Conservation (phyloP, 2,113 vertebrate genomes). For the Crotophaga sulcirostris region DNA sequence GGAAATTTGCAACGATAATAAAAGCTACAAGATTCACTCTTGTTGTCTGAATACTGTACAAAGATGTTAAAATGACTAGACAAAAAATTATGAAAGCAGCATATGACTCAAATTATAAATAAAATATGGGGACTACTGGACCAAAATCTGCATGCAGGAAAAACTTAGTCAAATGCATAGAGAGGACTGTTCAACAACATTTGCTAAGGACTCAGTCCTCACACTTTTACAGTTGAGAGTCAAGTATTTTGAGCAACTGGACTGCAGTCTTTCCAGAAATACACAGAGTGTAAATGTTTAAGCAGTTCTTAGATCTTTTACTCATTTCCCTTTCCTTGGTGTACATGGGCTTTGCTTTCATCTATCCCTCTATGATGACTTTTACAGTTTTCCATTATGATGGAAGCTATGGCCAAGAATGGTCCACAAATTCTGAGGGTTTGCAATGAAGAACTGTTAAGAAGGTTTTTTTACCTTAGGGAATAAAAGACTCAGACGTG, state of each 20-base stretch:
- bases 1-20: neutral
- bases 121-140: conserved; percentile 5
- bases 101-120: conserved; percentile 24
- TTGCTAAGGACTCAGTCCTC: neutral
- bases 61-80: conserved; percentile 37
- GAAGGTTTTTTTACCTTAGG: neutral
- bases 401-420: neutral
- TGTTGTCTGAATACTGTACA: neutral
- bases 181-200: neutral
- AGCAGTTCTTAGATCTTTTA: neutral
- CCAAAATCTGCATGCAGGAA: neutral
- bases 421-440: neutral
- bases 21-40: neutral
- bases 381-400: neutral
- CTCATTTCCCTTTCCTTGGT: neutral
- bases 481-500: neutral
- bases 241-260: neutral
- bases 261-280: neutral
- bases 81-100: conserved; percentile 44
- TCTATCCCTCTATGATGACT: neutral
- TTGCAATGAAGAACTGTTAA: neutral
- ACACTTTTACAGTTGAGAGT: neutral
- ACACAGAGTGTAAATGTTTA: neutral
- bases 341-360: neutral
- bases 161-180: neutral